Evolutionary conservation across 2,888 invertebrate species (phyloP), one percentile per base, ranked within the genome.

Genomic region (Lithodes maja): DNA sequence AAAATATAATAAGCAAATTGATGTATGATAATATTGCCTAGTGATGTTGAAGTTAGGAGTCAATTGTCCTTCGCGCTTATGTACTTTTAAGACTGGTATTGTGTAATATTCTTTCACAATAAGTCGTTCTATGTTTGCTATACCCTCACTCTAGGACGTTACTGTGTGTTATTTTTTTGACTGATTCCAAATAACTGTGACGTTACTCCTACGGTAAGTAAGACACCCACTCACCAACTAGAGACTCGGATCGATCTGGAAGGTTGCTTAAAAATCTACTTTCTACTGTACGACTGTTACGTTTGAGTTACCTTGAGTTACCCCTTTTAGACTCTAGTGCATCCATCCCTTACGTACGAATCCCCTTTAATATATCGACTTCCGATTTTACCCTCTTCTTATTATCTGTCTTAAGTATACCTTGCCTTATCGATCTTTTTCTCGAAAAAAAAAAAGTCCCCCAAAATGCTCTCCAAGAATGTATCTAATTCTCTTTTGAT

Each of bases 401-500:
- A 71, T 17, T 17, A 12, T 71, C n/a, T 71, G 12, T 1, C n/a
- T 17, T 71, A 71, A 71, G 71, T 17, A 71, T n/a, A 71, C 17
- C 17, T 71, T 71, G 71, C 15, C 71, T 71, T 12, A 71, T 71
- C 71, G 71, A 71, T 71, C 71, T 71, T 17, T 71, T 71, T 12
- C 17, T 71, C 17, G 3, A 12, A n/a, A 61, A 61, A 61, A 61
- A 61, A 2, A 61, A 1, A 71, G 61, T 61, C 61, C 61, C 61
- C 61, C 61, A 71, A 71, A 71, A 71, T 71, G 5, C 15, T n/a
- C 1, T 17, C 71, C 12, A n/a, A 71, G 71, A 17, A 79, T 33
- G 53, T 53, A 68, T 82, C 83, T 86, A 82, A 86, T 71, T 49
- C 82, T 68, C 69, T 61, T 53, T 17, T 71, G 50, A 61, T 53